Base-by-base conservation (phyloP, 2,113 vertebrate species). In the Dicrurus megarhynchus region DNA sequence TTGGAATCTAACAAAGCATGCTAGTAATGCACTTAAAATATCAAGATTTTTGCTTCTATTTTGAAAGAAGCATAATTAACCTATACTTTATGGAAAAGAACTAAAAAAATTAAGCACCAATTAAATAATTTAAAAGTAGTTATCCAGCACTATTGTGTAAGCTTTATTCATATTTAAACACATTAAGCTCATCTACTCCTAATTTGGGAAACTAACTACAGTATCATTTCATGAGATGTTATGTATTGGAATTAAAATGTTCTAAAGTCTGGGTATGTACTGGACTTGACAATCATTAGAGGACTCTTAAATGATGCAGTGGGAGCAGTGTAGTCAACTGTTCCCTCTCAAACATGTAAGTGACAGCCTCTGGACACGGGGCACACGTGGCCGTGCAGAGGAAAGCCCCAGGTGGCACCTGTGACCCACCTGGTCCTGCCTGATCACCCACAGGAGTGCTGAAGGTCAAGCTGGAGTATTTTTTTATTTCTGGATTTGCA, bases 1-100 rank as follows among this genome's bases (percentile, higher is more conserved):
- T 78, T 90, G 57, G 75, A 97, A 97, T 97, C 79, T 92, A 97
- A 97, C 52, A 94, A 94, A 96, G 91, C 78, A 71, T 67, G 41
- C 59, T 87, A 96, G 90, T 79, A 86, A 81, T 84, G 82, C 91
- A 89, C 86, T 93, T 90, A 85, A 93, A 98, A 92, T 94, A 92
- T 39, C 69, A 90, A 90, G 52, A 78, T 81, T 94, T 95, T 91
- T 68, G 24, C 78, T 91, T 60, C 71, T 95, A 24, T 95, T 97
- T 96, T 96, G 52, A 55, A 96, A 97, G 86, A 69, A 93, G 81
- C 41, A 88, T 65, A 93, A 90, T 85, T 87, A 91, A 89, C 63
- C 83, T 56, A 87, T 96, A 93, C 87, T 93, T 65, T 20, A 87
- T 92, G 64, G 41, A 68, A 78, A 92, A 80, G 8, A 42, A 81